Conservation (phyloP, 2,797 vertebrate species). For the Tenualosa thibaudeaui region DNA sequence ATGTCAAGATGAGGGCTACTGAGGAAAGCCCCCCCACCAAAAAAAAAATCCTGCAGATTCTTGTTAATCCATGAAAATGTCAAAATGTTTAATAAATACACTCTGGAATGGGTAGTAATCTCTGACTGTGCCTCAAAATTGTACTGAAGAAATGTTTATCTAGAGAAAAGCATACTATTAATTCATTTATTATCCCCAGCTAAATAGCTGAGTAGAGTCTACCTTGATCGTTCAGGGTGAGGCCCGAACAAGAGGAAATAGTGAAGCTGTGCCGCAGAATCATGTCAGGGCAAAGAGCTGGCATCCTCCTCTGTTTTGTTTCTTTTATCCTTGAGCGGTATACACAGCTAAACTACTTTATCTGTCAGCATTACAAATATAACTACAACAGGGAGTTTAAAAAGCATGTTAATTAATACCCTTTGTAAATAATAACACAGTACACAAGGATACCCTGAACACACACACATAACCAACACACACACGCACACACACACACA, state of each 20-base stretch:
- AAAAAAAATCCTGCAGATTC: background rate
- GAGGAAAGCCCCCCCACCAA: background rate
- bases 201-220: background rate
- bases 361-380: constrained; percentile 56
- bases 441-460: constrained; percentile 27
- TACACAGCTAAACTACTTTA: constrained; percentile 53
- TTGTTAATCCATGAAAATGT: background rate
- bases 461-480: constrained; percentile 25
- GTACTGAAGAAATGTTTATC: constrained; percentile 10
- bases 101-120: background rate
- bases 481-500: constrained; percentile 35
- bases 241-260: constrained; percentile 12
- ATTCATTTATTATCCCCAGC: background rate
- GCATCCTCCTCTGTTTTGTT: constrained; percentile 47
- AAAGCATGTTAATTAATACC: constrained; percentile 54
- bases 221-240: background rate
- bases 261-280: constrained; percentile 24
- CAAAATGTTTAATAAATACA: background rate
- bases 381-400: constrained; percentile 52
- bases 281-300: constrained; percentile 24
- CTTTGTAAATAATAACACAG: constrained; percentile 53
- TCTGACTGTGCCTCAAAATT: background rate
- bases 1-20: constrained; percentile 44
- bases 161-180: background rate
- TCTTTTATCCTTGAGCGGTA: constrained; percentile 50